These are phyloP conservation scores for Ricordea florida DNA, from an alignment of 92 coral and sea anemone genomes.

Conservation along the genomic window DNA sequence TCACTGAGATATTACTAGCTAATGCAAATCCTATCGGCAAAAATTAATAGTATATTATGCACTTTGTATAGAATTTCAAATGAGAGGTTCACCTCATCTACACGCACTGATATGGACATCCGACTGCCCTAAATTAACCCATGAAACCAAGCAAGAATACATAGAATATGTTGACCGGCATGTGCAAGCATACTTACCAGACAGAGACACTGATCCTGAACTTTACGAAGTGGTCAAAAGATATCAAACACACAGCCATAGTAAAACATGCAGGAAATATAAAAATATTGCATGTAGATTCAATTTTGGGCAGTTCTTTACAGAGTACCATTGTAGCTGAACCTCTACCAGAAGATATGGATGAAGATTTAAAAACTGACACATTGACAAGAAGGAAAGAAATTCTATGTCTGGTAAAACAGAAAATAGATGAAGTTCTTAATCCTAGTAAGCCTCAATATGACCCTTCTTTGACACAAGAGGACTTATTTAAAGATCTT, in stretches of 20 bases:
- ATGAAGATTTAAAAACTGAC: constrained; percentile 30
- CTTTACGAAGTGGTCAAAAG: constrained; percentile 50
- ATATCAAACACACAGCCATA: constrained; percentile 55
- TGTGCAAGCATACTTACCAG: constrained; percentile 55
- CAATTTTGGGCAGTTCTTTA: constrained; percentile 73
- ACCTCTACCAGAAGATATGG: constrained; percentile 57
- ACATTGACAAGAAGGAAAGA: constrained; percentile 22
- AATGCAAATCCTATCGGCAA: constrained; percentile 47
- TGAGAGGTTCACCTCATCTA: constrained; percentile 46
- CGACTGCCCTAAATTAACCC: constrained; percentile 46
- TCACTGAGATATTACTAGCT: constrained; percentile 39
- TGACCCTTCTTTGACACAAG: constrained; percentile 35
- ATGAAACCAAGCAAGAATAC: constrained; percentile 22
- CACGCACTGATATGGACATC: constrained; percentile 57
- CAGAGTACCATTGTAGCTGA: constrained; percentile 69
- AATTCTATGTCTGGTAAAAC: constrained; percentile 52
- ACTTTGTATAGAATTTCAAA: constrained; percentile 43
- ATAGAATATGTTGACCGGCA: constrained; percentile 47
- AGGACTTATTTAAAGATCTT: constrained; percentile 13
- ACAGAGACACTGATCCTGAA: constrained; percentile 41
- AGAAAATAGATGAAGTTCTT: constrained; percentile 26
- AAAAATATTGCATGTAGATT: constrained; percentile 67
- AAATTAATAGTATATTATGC: constrained; percentile 47
- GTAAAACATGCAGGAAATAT: constrained; percentile 73
- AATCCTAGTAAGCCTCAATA: constrained; percentile 44